Conservation (phyloP, 2,888 invertebrate species). For the Boloria euphrosyne region DNA sequence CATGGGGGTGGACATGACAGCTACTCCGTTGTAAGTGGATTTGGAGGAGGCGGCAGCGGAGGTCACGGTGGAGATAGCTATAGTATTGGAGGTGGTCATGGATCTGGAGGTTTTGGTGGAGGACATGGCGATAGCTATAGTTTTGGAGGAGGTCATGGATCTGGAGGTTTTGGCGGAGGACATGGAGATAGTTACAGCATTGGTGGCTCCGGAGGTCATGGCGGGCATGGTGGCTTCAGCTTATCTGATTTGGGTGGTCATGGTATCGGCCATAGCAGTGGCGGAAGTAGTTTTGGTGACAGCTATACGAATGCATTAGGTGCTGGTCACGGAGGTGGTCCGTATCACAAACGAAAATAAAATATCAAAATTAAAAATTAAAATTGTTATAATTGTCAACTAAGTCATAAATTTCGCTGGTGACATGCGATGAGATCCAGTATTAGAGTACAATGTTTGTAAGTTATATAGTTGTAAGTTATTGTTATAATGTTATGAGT, state of each 20-base stretch:
- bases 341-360: slow-evolving; percentile 66
- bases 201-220: slow-evolving; percentile 30
- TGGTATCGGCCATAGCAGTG: slow-evolving; percentile 49
- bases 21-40: slow-evolving; percentile 40
- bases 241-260: slow-evolving; percentile 35
- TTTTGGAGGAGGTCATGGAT: slow-evolving; percentile 29
- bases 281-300: slow-evolving; percentile 52
- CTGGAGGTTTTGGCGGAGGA: slow-evolving; percentile 28
- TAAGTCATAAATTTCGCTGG: slow-evolving; percentile 67
- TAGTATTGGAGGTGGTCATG: slow-evolving; percentile 38
- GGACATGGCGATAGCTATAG: slow-evolving; percentile 42
- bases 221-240: slow-evolving; percentile 45
- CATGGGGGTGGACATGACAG: slow-evolving; percentile 41
- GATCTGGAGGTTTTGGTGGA: slow-evolving; percentile 27
- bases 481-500: slow-evolving; percentile 60
- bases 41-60: slow-evolving; percentile 44
- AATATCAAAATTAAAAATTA: slow-evolving; percentile 38
- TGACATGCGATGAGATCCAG: slow-evolving; percentile 47
- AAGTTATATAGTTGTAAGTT: slow-evolving; percentile 62
- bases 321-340: slow-evolving; percentile 76
- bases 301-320: slow-evolving; percentile 70
- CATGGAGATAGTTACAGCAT: slow-evolving; percentile 36
- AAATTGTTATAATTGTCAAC: slow-evolving; percentile 41
- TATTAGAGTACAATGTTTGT: slow-evolving; percentile 56
- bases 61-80: slow-evolving; percentile 45